Evolutionary conservation across 2,113 vertebrate species (phyloP).

Genomic region (Ochotona curzoniae): DNA sequence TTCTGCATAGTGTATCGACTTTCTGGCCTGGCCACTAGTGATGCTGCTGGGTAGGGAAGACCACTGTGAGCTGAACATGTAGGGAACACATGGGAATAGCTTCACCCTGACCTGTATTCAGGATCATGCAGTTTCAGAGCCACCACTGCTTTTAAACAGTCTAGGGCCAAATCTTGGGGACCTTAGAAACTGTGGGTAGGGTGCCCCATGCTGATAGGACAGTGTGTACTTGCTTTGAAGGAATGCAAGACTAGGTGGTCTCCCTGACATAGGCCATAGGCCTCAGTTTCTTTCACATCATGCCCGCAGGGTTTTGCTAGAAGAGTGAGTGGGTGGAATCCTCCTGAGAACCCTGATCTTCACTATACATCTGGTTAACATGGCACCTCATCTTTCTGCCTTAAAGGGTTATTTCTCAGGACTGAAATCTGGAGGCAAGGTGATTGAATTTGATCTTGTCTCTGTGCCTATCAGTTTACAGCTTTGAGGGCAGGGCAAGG

Average conservation of each 20-base stretch:
- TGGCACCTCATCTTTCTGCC: neutral
- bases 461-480: neutral
- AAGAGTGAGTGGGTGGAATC: neutral
- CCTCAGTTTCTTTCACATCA: neutral
- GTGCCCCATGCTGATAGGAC: neutral
- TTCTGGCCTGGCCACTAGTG: neutral
- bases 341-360: neutral
- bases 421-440: neutral
- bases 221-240: neutral
- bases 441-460: slow-evolving; percentile 1
- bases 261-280: neutral
- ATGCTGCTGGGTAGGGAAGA: neutral
- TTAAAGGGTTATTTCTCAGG: slow-evolving; percentile 40
- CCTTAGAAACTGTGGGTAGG: neutral
- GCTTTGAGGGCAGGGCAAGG: neutral
- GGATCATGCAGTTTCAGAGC: neutral
- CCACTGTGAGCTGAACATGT: neutral
- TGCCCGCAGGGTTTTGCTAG: neutral
- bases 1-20: neutral
- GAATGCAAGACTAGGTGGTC: neutral
- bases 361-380: neutral
- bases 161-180: neutral
- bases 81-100: neutral
- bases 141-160: neutral
- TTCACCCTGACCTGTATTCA: neutral